These are phyloP conservation scores for Pteropus alecto DNA, from an alignment of 2,113 vertebrate genomes.

Conservation along the genomic window DNA sequence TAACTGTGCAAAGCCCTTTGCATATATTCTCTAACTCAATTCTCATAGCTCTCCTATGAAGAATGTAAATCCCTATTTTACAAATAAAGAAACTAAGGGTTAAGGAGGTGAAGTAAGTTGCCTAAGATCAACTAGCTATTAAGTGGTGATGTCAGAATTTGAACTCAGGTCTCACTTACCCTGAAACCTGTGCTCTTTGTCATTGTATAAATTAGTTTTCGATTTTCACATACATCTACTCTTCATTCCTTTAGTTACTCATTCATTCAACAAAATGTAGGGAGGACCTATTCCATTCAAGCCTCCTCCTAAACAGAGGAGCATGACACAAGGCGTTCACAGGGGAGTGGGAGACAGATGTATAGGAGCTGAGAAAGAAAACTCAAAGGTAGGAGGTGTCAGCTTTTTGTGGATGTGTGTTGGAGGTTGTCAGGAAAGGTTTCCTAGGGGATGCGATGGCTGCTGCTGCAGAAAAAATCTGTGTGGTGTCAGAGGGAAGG, in stretches of 20 bases:
- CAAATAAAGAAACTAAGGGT: neutral
- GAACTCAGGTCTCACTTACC: neutral
- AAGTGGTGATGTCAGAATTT: neutral
- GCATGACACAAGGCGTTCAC: neutral
- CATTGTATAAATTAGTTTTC: neutral
- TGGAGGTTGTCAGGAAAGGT: neutral
- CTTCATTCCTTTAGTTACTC: neutral
- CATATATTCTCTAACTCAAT: neutral
- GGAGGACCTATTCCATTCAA: neutral
- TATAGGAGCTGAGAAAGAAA: neutral
- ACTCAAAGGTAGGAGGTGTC: neutral
- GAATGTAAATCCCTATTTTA: neutral
- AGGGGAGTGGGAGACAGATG: neutral
- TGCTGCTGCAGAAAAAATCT: neutral
- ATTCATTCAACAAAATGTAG: neutral
- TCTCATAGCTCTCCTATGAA: neutral
- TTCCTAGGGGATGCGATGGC: neutral
- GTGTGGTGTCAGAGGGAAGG: neutral
- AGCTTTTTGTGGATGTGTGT: neutral
- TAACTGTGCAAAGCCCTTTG: neutral
- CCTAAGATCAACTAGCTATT: neutral
- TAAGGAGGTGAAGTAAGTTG: neutral
- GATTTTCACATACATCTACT: neutral
- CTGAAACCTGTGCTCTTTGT: neutral
- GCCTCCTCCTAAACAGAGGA: neutral